Evolutionary conservation across 2,888 invertebrate genomes (phyloP), one percentile per base, ranked within the genome.

Genomic region (Cerastoderma edule): DNA sequence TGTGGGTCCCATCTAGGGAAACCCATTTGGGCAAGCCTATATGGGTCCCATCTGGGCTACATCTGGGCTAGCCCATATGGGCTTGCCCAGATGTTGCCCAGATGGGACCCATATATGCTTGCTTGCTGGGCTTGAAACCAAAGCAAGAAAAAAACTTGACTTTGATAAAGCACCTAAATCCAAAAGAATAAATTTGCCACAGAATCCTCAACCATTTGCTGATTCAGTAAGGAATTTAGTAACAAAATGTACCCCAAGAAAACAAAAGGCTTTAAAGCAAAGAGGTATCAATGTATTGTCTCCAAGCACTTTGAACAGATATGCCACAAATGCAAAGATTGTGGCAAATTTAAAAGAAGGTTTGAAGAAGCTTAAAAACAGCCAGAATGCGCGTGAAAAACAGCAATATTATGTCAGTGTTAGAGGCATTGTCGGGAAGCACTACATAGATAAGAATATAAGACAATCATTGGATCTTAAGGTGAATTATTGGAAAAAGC

Each of bases 271-370:
- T 4, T 35, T 67, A 32, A 67, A 67, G 39, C 54, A 67, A 54
- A 50, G 27, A 66, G 66, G 66, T 30, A 33, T 64, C 13, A 24
- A 27, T 64, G 32, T 48, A n/a, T 27, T 66, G 30, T n/a, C 50
- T 10, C 66, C 66, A 48, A 66, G 10, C 6, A 66, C 48, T 16
- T 27, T 32, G 22, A 48, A 30, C 28, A 66, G 22, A 48, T 13
- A 50, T 66, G 66, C 33, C 53, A 54, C 67, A 67, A 33, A 67
- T 67, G 67, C 67, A 53, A 53, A 67, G 54, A 66, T 66, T 66
- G 67, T 54, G 10, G 67, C 67, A 50, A 66, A 22, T 50, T 2
- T 66, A 10, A 66, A 46, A 32, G 4, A 27, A 32, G 50, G 19
- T 28, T 35, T 67, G 32, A 67, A 67, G 54, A 67, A 54, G 54